A percentile compares a stretch with the other conserved stretches of the same genome.
Evolutionary conservation across 2,797 vertebrate species (phyloP).

Genomic region (Oryzias sinensis): DNA sequence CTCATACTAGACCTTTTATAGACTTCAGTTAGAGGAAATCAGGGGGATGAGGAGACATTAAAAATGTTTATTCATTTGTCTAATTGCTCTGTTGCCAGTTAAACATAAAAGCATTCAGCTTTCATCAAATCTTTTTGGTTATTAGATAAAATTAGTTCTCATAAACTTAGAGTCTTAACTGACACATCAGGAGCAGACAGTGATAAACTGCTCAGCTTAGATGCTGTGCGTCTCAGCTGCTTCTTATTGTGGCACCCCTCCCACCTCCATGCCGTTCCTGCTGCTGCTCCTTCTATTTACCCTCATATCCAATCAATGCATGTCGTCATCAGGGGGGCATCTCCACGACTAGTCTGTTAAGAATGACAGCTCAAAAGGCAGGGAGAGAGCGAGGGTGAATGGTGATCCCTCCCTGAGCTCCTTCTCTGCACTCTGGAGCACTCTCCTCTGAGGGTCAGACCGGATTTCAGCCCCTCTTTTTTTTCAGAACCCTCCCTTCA

Average conservation of each 20-base stretch:
- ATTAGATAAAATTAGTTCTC: too few species aligned
- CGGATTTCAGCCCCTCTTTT: constrained; percentile 64
- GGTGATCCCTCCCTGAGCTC: constrained; percentile 97
- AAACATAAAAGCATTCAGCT: too few species aligned
- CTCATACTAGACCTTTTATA: constrained; percentile 67
- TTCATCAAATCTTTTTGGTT: too few species aligned
- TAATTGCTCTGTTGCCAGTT: too few species aligned
- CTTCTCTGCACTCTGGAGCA: constrained; percentile 84
- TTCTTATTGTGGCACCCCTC: constrained; percentile 46
- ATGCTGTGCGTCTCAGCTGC: constrained; percentile 3
- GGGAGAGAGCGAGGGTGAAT: constrained; percentile 83
- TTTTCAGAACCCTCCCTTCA: constrained; percentile 59
- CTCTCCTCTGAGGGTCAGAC: constrained; percentile 90
- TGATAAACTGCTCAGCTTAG: too few species aligned
- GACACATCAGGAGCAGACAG: not conserved
- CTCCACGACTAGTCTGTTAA: constrained; percentile 92
- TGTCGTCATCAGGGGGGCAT: constrained; percentile 94
- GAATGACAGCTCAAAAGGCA: constrained; percentile 88
- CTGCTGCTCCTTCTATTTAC: constrained; percentile 88
- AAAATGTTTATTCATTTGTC: too few species aligned
- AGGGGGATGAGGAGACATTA: too few species aligned
- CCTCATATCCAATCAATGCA: constrained; percentile 86
- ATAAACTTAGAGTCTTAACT: not conserved
- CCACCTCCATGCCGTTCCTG: constrained; percentile 76
- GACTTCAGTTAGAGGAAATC: constrained; percentile 60